phyloP scores from a whole-genome alignment of 1,140 invertebrate species.

The Drosophila pseudoobscura region DNA sequence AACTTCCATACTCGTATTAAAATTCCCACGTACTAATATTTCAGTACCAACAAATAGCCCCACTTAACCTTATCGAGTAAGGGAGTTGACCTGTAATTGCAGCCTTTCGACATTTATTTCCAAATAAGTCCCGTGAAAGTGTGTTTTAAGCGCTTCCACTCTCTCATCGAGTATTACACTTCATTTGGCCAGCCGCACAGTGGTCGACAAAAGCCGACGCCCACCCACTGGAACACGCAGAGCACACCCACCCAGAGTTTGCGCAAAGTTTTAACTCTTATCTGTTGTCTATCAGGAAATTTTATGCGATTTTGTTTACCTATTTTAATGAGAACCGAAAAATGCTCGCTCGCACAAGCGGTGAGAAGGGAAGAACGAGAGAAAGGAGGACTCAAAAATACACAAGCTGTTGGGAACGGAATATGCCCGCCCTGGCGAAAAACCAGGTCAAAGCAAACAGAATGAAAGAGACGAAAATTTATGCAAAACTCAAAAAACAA shows the following conservation, averaged over 20 bases:
- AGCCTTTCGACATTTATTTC: slow-evolving; percentile 42
- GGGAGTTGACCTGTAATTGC: slow-evolving; percentile 46
- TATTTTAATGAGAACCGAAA: slow-evolving; percentile 79
- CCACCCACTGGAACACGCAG: background rate
- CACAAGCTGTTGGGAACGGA: slow-evolving; percentile 39
- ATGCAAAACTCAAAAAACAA: slow-evolving; percentile 74
- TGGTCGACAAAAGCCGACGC: slow-evolving; percentile 25
- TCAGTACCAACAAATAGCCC: background rate
- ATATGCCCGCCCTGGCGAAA: slow-evolving; percentile 50
- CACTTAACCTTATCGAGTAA: slow-evolving; percentile 42
- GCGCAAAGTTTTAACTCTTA: slow-evolving; percentile 76
- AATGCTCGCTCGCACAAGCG: slow-evolving; percentile 50
- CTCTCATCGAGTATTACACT: slow-evolving; percentile 53
- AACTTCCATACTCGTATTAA: background rate
- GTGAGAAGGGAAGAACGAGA: slow-evolving; percentile 23
- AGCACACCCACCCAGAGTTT: slow-evolving; percentile 40
- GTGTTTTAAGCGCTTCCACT: slow-evolving; percentile 16
- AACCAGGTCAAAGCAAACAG: slow-evolving; percentile 80
- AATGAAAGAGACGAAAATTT: slow-evolving; percentile 75
- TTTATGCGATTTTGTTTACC: slow-evolving; percentile 80
- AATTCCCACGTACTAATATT: slow-evolving; percentile 5
- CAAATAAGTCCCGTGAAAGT: slow-evolving; percentile 43
- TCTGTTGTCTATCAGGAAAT: slow-evolving; percentile 80
- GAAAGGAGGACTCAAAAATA: slow-evolving; percentile 43
- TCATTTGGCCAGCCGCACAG: slow-evolving; percentile 70